These are phyloP conservation scores for Alauda arvensis DNA, from an alignment of 2,797 vertebrate genomes.

Conservation along the genomic window DNA sequence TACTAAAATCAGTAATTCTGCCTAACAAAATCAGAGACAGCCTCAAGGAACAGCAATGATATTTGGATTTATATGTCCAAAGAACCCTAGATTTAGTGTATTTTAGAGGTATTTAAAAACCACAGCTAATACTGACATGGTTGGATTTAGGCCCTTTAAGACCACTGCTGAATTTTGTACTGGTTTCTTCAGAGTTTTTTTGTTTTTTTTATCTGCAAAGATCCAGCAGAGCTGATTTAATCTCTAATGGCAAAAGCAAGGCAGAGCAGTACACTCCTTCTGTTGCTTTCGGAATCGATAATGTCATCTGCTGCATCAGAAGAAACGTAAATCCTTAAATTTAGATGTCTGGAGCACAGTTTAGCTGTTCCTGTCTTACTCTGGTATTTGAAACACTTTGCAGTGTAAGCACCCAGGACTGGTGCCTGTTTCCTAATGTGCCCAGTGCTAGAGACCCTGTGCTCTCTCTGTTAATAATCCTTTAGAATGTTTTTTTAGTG, in stretches of 20 bases:
- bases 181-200: not conserved
- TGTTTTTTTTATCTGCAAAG: not conserved
- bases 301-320: not conserved
- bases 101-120: not conserved
- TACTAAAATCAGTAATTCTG: not conserved
- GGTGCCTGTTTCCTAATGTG: not conserved
- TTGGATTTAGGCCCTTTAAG: not conserved
- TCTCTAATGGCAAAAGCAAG: conserved; percentile 26
- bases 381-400: not conserved
- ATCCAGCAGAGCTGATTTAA: not conserved
- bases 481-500: not conserved
- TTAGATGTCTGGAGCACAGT: conserved; percentile 15
- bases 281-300: conserved; percentile 15
- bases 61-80: not conserved
- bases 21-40: not conserved
- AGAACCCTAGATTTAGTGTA: not conserved
- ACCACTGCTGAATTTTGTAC: not conserved
- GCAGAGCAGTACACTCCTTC: conserved; percentile 5
- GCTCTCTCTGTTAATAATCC: not conserved
- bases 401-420: not conserved
- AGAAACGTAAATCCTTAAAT: conserved; percentile 6
- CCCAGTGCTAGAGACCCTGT: not conserved
- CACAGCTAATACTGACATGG: not conserved
- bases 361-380: not conserved
- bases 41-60: not conserved